Base-by-base conservation (phyloP, 1,140 invertebrate genomes). In the Maconellicoccus hirsutus region DNA sequence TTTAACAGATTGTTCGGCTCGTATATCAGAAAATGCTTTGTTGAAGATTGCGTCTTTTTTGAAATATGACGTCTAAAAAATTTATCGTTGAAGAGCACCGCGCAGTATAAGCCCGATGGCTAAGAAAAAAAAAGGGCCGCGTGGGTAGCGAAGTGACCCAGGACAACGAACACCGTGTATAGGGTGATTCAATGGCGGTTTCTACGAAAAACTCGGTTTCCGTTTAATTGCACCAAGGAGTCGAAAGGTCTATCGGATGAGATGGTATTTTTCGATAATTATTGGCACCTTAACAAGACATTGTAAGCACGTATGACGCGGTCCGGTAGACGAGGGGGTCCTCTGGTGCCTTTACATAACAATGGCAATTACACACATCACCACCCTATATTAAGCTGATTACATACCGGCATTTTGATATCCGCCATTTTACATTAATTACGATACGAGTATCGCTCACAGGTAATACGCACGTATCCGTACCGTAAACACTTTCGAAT, bases 341-440 rank as follows among this genome's bases (percentile, higher is more conserved):
- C n/a, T n/a, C n/a, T 38, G 33, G 33, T 19, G 16, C 42, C 6
- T 52, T 16, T 16, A 52, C n/a, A 19, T 52, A 52, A 52, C 42
- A 19, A 52, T 16, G 3, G 42, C 42, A 52, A 52, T 52, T 52
- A 52, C 42, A 19, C 4, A 19, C 42, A 52, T 52, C 42, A 52
- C 6, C 42, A 52, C 42, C 42, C 42, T 52, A 52, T 52, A 52
- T 52, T 52, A 14, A 52, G 42, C 42, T 52, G n/a, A 52, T 52
- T 52, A 52, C n/a, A 52, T 52, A 52, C 42, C 42, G 42, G 42
- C 42, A 52, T 52, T 52, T 52, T 52, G 42, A 52, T 52, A 52
- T 4, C 42, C 42, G 42, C 42, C 42, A 52, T 52, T 52, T 52
- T 52, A 2, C 42, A 52, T 52, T 52, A 52, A 52, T 52, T 52